Percentiles rank a stretch among this genome's conserved stretches.
phyloP scores from a whole-genome alignment of 2,888 invertebrate species.

The Tachystola acroxantha region DNA sequence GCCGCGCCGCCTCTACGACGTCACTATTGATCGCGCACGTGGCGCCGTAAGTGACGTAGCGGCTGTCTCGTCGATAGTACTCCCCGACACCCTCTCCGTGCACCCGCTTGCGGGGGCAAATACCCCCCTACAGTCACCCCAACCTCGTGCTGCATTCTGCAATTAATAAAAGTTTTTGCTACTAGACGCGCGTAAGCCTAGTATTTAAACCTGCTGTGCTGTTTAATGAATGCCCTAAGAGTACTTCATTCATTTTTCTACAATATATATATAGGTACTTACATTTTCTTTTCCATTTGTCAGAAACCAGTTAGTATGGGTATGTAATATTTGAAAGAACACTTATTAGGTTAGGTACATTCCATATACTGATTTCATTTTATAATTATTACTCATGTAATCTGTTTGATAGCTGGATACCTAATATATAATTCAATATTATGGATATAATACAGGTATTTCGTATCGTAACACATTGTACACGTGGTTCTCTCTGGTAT shows the following conservation, averaged over 20 bases:
- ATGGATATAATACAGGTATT: too few species aligned
- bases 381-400: too few species aligned
- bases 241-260: conserved; percentile 14
- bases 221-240: conserved; percentile 20
- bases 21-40: conserved; percentile 76
- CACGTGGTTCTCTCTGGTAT: too few species aligned
- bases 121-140: conserved; percentile 17
- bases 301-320: too few species aligned
- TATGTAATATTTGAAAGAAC: too few species aligned
- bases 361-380: too few species aligned
- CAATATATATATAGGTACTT: too few species aligned
- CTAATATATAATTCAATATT: too few species aligned
- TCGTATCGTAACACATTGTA: too few species aligned
- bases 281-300: too few species aligned
- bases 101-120: conserved; percentile 22
- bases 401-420: too few species aligned
- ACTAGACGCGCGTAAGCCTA: conserved; percentile 26
- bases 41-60: conserved; percentile 75
- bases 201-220: conserved; percentile 19
- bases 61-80: conserved; percentile 55
- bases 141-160: conserved; percentile 36
- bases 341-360: too few species aligned
- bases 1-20: conserved; percentile 47
- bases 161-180: conserved; percentile 30
- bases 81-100: conserved; percentile 36